Conservation (phyloP, 2,113 vertebrate species). For the Ictalurus punctatus region DNA sequence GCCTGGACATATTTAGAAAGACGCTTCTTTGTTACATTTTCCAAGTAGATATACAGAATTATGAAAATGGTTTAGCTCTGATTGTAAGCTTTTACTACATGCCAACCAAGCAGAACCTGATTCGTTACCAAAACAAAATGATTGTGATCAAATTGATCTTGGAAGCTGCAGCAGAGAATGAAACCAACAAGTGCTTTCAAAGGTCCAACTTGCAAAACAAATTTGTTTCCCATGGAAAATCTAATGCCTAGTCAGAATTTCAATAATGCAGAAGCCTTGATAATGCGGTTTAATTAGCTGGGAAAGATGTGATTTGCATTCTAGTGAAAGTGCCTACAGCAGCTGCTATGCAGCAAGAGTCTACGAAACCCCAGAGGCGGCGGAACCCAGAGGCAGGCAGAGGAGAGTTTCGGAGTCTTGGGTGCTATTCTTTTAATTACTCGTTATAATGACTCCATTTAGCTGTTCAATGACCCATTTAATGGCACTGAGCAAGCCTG, state of each 20-base stretch:
- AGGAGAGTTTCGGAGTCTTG: constrained; percentile 68
- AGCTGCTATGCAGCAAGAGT: constrained; percentile 69
- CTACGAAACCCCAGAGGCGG: constrained; percentile 55
- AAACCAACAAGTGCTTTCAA: constrained; percentile 13
- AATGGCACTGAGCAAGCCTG: constrained; percentile 71
- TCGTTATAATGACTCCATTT: constrained; percentile 82
- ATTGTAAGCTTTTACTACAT: not conserved
- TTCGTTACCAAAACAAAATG: not conserved
- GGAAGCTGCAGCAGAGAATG: not conserved
- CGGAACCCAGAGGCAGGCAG: constrained; percentile 66
- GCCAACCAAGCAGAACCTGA: not conserved
- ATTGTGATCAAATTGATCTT: not conserved
- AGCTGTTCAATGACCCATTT: constrained; percentile 80
- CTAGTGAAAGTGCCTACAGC: constrained; percentile 66
- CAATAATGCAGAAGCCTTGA: constrained; percentile 67
- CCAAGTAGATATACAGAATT: not conserved
- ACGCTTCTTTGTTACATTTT: not conserved
- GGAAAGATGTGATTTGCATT: constrained; percentile 70
- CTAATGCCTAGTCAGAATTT: constrained; percentile 63
- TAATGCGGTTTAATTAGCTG: constrained; percentile 71
- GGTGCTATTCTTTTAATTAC: constrained; percentile 78
- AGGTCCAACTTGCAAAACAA: constrained; percentile 13
- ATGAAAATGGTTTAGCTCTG: not conserved
- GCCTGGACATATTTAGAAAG: not conserved
- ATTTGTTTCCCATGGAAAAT: constrained; percentile 64